Percentiles rank a stretch among this genome's conserved stretches.
phyloP scores from a whole-genome alignment of 2,888 invertebrate genomes.

The Gerris lacustris region DNA sequence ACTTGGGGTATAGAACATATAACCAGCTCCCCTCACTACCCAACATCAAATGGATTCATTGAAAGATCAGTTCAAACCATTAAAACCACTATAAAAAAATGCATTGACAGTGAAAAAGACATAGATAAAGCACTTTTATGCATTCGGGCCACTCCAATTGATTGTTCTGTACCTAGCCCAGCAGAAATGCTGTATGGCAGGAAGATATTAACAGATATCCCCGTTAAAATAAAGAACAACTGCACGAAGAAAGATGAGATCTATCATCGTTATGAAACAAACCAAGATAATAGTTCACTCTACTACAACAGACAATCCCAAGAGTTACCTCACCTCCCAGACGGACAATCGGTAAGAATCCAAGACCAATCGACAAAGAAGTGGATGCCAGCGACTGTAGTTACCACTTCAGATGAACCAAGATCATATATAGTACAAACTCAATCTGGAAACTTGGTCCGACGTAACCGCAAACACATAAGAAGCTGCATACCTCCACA shows the following conservation, averaged over 20 bases:
- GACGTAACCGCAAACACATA: not conserved
- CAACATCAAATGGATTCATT: not conserved
- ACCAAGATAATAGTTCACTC: too few species aligned
- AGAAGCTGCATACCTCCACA: too few species aligned
- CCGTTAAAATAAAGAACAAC: too few species aligned
- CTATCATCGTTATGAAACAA: too few species aligned
- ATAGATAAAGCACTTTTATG: not conserved
- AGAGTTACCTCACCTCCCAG: too few species aligned
- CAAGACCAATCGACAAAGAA: not conserved
- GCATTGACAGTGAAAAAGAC: not conserved
- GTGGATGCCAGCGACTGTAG: not conserved
- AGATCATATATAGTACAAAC: not conserved
- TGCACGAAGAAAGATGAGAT: too few species aligned
- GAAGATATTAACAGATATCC: too few species aligned
- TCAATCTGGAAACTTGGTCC: not conserved
- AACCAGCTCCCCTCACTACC: not conserved
- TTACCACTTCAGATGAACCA: not conserved
- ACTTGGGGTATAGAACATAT: not conserved
- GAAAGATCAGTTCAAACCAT: not conserved
- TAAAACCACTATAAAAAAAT: not conserved
- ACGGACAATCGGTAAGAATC: not conserved
- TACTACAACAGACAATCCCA: too few species aligned
- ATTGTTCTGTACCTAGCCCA: not conserved
- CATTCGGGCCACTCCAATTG: not conserved
- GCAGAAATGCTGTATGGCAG: not conserved